Evolutionary conservation across 2,797 vertebrate genomes (phyloP).

Genomic region (Acipenser transmontanus): DNA sequence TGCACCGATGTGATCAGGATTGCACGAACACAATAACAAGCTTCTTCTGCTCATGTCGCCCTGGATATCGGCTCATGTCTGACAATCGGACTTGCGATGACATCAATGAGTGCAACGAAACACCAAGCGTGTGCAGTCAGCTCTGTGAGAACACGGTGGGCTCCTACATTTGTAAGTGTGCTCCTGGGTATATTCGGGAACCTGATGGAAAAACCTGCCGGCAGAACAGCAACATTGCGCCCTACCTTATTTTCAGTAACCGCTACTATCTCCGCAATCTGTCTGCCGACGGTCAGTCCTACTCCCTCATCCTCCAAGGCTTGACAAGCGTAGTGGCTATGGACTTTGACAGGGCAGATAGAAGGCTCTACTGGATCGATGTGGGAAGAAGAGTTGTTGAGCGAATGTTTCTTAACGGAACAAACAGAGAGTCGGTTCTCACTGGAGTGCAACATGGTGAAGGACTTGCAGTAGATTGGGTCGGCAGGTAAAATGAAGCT

Average conservation of each 20-base stretch:
- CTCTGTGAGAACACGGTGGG: slow-evolving; percentile 87
- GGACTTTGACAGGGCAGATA: slow-evolving; percentile 90
- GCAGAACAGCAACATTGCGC: slow-evolving; percentile 89
- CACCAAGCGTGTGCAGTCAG: slow-evolving; percentile 86
- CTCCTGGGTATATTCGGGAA: slow-evolving; percentile 85
- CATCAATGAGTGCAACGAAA: slow-evolving; percentile 83
- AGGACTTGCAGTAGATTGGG: slow-evolving; percentile 91
- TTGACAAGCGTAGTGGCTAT: slow-evolving; percentile 82
- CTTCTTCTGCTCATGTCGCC: slow-evolving; percentile 84
- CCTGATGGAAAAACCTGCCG: slow-evolving; percentile 87
- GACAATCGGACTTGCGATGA: slow-evolving; percentile 84
- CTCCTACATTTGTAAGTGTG: slow-evolving; percentile 91
- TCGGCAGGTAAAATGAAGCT: slow-evolving; percentile 64
- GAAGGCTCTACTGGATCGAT: slow-evolving; percentile 90
- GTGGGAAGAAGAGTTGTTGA: slow-evolving; percentile 78
- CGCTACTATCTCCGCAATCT: slow-evolving; percentile 95
- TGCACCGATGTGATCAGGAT: slow-evolving; percentile 87
- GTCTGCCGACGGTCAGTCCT: slow-evolving; percentile 76
- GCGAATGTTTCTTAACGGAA: slow-evolving; percentile 87
- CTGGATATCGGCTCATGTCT: slow-evolving; percentile 88
- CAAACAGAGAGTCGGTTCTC: slow-evolving; percentile 75
- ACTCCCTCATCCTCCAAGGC: slow-evolving; percentile 93
- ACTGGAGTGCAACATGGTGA: slow-evolving; percentile 73
- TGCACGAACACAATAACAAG: slow-evolving; percentile 89
- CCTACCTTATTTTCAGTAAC: slow-evolving; percentile 96